phyloP scores from a whole-genome alignment of 2,888 invertebrate species.

The Dasysyrphus albostriatus region DNA sequence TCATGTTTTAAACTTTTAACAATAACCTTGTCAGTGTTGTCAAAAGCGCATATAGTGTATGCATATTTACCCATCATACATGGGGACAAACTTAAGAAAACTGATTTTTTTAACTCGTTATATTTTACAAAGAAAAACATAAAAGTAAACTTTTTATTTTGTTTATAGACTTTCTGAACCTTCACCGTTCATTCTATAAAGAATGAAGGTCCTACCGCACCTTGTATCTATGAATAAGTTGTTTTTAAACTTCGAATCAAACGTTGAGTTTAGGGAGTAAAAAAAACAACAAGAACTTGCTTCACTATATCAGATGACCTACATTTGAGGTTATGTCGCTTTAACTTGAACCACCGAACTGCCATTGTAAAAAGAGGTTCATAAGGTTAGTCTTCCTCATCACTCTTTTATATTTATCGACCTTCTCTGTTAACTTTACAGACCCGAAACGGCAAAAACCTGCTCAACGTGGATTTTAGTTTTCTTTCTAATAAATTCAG shows the following conservation, averaged over 20 bases:
- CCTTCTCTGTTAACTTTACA: slow-evolving; percentile 36
- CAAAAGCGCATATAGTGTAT: not conserved
- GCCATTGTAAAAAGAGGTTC: not conserved
- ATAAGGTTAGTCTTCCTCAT: slow-evolving; percentile 6
- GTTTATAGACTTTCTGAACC: not conserved
- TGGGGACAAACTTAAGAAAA: not conserved
- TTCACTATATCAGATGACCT: slow-evolving; percentile 56
- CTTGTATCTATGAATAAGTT: not conserved
- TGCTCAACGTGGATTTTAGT: slow-evolving; percentile 43
- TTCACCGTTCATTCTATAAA: not conserved
- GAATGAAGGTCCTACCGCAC: not conserved
- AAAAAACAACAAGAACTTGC: not conserved
- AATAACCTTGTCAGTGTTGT: not conserved
- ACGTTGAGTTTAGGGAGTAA: slow-evolving; percentile 5
- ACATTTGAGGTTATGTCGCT: slow-evolving; percentile 36
- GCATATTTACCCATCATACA: not conserved
- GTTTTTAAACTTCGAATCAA: slow-evolving; percentile 26
- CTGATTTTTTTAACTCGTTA: slow-evolving; percentile 1
- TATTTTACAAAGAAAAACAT: slow-evolving; percentile 23
- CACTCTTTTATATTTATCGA: not conserved
- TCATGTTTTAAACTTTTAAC: not conserved
- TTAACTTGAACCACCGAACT: slow-evolving; percentile 34
- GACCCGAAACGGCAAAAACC: not conserved
- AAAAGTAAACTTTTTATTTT: slow-evolving; percentile 1
- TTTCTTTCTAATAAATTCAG: slow-evolving; percentile 9